Evolutionary conservation across 2,888 invertebrate species (phyloP).

Genomic region (Geophilus truncorum): DNA sequence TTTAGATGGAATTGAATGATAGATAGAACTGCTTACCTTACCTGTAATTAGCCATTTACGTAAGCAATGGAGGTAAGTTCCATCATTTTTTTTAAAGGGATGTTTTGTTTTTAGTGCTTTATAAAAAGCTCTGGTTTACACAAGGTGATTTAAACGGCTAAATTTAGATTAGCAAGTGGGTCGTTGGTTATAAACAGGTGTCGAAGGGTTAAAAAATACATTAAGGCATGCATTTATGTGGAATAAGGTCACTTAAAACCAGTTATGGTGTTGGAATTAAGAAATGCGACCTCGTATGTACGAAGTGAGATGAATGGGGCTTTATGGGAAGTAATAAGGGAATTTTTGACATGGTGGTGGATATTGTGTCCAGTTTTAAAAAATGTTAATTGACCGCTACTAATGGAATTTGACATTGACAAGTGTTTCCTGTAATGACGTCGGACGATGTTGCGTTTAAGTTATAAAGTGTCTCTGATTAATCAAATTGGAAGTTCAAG

Average conservation of each 20-base stretch:
- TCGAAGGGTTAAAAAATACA: not conserved
- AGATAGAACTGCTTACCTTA: not conserved
- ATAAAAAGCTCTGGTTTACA: too few relatives aligned
- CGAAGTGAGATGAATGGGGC: not conserved
- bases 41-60: not conserved
- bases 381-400: not conserved
- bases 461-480: not conserved
- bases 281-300: not conserved
- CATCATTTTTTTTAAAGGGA: not conserved
- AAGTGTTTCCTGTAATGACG: not conserved
- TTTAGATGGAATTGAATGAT: constrained; percentile 7
- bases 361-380: not conserved
- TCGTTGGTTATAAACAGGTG: not conserved
- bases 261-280: not conserved
- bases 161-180: not conserved
- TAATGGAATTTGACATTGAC: constrained; percentile 8
- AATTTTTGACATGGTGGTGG: not conserved
- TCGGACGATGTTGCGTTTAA: not conserved
- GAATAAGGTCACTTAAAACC: not conserved
- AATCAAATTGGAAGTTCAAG: not conserved
- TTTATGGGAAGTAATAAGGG: not conserved
- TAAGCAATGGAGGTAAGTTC: constrained; percentile 6
- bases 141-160: not conserved
- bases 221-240: not conserved
- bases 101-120: not conserved